Base-by-base conservation (phyloP, 2,888 invertebrate species). In the Galerucella nymphaeae region DNA sequence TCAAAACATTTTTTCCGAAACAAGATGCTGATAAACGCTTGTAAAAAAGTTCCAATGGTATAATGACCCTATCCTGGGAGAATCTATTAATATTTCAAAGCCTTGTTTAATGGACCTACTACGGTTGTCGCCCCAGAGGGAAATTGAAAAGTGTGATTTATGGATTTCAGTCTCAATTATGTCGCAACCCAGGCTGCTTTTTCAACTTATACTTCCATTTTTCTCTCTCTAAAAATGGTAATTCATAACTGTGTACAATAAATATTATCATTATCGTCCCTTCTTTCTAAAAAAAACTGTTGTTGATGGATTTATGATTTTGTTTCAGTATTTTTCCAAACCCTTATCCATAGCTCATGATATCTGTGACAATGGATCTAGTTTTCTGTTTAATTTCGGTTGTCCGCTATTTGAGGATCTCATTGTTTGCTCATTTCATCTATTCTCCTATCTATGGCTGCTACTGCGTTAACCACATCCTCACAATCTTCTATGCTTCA, bases 81-180 rank as follows among this genome's bases (percentile, higher is more conserved):
- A 30, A 30, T 50, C 23, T 42, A 64, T 70, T 63, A 63, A 70
- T 70, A 70, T 70, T 70, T 57, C 70, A 55, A 70, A 70, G 57
- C 70, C 20, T 48, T 13, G 38, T 63, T 45, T 70, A 70, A 70
- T 70, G 63, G 70, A 70, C 57, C 63, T 45, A 57, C 55, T 57
- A 63, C 23, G 20, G 63, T 63, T 64, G 70, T 70, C 70, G 63
- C 57, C 63, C 70, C 57, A 59, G 63, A 62, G 55, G 70, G 63
- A 20, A 70, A 70, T 70, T 70, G 70, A 63, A 70, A 70, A 70
- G 63, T 70, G 55, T 70, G 70, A 70, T 70, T 70, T 70, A 70
- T 70, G 63, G 55, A 50, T 63, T 55, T 70, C 18, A 30, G 23
- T 70, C 70, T 70, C 70, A 63, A 70, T 63, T 64, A 63, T 23